Evolutionary conservation across 2,888 invertebrate species (phyloP).

Genomic region (Ethmia dodecea): DNA sequence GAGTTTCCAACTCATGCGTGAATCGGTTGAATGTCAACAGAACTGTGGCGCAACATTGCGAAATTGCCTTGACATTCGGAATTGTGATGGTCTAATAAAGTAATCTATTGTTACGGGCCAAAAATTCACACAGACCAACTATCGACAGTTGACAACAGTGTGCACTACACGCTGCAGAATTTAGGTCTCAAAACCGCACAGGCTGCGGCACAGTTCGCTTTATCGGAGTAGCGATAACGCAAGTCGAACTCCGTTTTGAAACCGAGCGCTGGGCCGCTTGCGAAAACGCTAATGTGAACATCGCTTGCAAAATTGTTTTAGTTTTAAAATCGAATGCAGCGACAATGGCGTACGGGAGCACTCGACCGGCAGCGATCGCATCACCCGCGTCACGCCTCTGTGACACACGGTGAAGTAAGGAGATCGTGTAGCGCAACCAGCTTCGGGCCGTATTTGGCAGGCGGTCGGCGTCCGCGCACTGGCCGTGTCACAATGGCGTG

Average conservation of each 20-base stretch:
- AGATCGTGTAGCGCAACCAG: conserved; percentile 58
- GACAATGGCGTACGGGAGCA: conserved; percentile 34
- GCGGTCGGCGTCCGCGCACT: conserved; percentile 40
- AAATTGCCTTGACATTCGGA: conserved; percentile 16
- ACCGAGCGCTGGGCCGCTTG: conserved; percentile 74
- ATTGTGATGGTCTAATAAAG: not conserved
- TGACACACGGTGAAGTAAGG: conserved; percentile 37
- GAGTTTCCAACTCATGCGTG: conserved; percentile 16
- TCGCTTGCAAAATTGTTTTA: conserved; percentile 76
- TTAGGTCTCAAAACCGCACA: conserved; percentile 67
- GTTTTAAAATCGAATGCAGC: conserved; percentile 67
- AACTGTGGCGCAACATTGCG: conserved; percentile 12
- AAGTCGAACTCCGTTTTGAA: conserved; percentile 72
- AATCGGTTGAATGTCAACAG: conserved; percentile 18
- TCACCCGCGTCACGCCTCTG: conserved; percentile 18
- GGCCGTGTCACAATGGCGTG: conserved; percentile 64
- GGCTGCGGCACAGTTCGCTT: conserved; percentile 63
- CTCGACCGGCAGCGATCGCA: conserved; percentile 19
- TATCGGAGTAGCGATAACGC: conserved; percentile 73
- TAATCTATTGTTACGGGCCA: conserved; percentile 1
- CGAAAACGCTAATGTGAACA: conserved; percentile 78
- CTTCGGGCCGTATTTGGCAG: conserved; percentile 62
- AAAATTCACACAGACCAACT: not conserved
- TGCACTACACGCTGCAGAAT: conserved; percentile 32
- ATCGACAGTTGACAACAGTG: conserved; percentile 6